A percentile compares a stretch with the other conserved stretches of the same genome.
Evolutionary conservation across 1,140 invertebrate genomes (phyloP).

Genomic region (Leptoteleia sp.): DNA sequence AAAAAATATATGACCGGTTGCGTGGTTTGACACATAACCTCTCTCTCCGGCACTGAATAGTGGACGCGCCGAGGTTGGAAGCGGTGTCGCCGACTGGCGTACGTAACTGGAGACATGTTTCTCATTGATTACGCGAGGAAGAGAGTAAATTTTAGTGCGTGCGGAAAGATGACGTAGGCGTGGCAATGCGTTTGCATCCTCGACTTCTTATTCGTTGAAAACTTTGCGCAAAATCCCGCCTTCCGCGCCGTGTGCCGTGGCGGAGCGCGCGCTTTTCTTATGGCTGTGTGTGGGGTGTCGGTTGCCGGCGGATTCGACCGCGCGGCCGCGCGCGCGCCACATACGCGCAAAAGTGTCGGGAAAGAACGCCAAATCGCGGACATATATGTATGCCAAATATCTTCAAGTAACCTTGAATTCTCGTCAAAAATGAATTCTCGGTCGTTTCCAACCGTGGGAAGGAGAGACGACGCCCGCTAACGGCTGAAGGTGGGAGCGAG

Average conservation of each 20-base stretch:
- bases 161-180: slow-evolving; percentile 79
- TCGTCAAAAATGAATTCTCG: slow-evolving; percentile 63
- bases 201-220: slow-evolving; percentile 82
- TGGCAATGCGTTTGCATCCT: slow-evolving; percentile 78
- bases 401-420: slow-evolving; percentile 66
- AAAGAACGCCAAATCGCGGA: slow-evolving; percentile 63
- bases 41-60: slow-evolving; percentile 57
- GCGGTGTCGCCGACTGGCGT: slow-evolving; percentile 71
- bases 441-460: slow-evolving; percentile 30
- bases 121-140: slow-evolving; percentile 82
- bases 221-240: slow-evolving; percentile 81
- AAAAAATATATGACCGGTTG: no score
- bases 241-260: slow-evolving; percentile 64
- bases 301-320: slow-evolving; percentile 10
- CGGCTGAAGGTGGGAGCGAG: no score
- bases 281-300: slow-evolving; percentile 69
- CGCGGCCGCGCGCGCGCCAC: slow-evolving; percentile 35
- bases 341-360: slow-evolving; percentile 54
- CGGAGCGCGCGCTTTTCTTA: slow-evolving; percentile 63
- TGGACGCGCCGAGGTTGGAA: slow-evolving; percentile 66
- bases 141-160: slow-evolving; percentile 78
- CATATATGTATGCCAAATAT: slow-evolving; percentile 65
- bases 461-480: no score
- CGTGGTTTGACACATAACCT: no score
- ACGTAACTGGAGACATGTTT: slow-evolving; percentile 71